Base-by-base conservation (phyloP, 2,888 invertebrate species). In the Orthosia cruda region DNA sequence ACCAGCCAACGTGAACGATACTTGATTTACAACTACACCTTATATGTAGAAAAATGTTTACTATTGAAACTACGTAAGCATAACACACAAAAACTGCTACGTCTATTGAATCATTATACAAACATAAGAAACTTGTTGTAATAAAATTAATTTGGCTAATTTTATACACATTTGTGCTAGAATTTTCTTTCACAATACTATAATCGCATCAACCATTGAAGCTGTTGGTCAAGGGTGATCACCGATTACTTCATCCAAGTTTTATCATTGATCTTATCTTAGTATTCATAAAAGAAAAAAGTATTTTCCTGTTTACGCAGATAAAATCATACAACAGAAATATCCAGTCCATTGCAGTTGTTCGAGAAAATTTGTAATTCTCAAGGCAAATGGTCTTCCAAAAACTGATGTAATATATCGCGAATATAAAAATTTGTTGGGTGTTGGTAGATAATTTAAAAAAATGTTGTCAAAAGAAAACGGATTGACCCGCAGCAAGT, bases 151-250 rank as follows among this genome's bases (percentile, higher is more conserved):
- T 80, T 67, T 71, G 49, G 32, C 57, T 64, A 73, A 74, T 71
- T 3, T 73, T 66, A 64, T 66, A 69, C 68, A 76, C 9, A 50
- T 65, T 67, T 80, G 74, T 84, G 71, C 78, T 62, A 75, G 75
- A 80, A 83, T 76, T 67, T 80, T 64, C 50, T 88, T 78, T 74
- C 74, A n/a, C 45, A 86, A 84, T 77, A 47, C 13, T 47, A 73
- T 71, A 61, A 63, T 74, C 23, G 45, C 58, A 67, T 61, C 62
- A n/a, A 61, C 49, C 50, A 40, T 66, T 68, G n/a, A 16, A 66
- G 20, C 63, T 80, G 57, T 65, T 0, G 70, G 77, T 80, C 86
- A 88, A 78, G 72, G 68, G 20, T 74, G 45, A 57, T 45, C 15
- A 58, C 7, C 26, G 54, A 58, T 75, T 73, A 62, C 47, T 40